Conservation (phyloP, 2,888 invertebrate genomes). For the Synanthedon vespiformis region DNA sequence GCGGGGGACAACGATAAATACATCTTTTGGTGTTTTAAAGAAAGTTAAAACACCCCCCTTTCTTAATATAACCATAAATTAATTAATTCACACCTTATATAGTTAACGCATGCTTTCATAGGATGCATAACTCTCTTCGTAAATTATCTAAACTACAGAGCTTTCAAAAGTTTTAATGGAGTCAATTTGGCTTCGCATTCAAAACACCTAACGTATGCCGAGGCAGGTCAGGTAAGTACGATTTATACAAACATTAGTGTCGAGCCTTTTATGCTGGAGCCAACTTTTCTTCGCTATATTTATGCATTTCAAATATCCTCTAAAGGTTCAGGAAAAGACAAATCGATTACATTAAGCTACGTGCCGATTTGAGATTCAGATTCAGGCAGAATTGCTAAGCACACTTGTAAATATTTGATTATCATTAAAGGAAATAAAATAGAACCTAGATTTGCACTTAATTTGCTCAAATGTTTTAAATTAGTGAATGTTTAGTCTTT, state of each 20-base stretch:
- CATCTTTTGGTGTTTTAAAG: too few relatives aligned
- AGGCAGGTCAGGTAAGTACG: slow-evolving; percentile 38
- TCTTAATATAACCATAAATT: slow-evolving; percentile 44
- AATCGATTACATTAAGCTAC: too few relatives aligned
- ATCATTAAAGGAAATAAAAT: too few relatives aligned
- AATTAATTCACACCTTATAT: slow-evolving; percentile 41
- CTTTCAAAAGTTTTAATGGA: slow-evolving; percentile 69
- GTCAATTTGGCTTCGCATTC: slow-evolving; percentile 65
- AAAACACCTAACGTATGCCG: slow-evolving; percentile 45
- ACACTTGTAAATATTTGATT: too few relatives aligned
- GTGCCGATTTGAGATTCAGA: too few relatives aligned
- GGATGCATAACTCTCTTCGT: slow-evolving; percentile 57
- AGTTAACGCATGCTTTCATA: slow-evolving; percentile 48
- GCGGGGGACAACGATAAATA: too few relatives aligned
- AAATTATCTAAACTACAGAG: slow-evolving; percentile 66
- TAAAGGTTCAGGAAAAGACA: too few relatives aligned
- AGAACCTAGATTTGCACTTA: too few relatives aligned
- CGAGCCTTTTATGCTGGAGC: slow-evolving; percentile 25
- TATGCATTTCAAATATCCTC: slow-evolving; percentile 15
- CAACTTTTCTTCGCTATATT: slow-evolving; percentile 24
- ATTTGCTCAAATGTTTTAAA: too few relatives aligned
- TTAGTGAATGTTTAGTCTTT: too few relatives aligned
- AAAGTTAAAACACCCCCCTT: too few relatives aligned
- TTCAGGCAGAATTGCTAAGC: too few relatives aligned
- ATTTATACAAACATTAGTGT: slow-evolving; percentile 53